These are phyloP conservation scores for Trachymyrmex cornetzi DNA, from an alignment of 1,140 invertebrate species.

Conservation along the genomic window DNA sequence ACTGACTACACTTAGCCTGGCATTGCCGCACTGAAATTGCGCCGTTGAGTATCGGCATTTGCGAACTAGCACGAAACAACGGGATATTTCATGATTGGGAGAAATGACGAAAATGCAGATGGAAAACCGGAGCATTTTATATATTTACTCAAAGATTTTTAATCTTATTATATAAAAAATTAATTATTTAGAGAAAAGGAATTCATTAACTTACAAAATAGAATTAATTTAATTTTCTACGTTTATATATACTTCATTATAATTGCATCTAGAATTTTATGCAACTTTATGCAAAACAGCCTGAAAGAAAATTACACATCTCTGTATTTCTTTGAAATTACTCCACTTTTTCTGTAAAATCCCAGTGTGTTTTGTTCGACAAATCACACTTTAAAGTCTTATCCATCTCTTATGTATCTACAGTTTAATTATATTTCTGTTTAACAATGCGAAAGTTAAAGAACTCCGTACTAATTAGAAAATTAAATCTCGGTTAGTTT, in stretches of 20 bases:
- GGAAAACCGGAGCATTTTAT: constrained; percentile 6
- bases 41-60: constrained; percentile 16
- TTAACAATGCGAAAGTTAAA: not conserved
- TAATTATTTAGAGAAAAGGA: not conserved
- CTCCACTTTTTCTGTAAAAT: not conserved
- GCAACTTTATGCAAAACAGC: not conserved
- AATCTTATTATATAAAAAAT: not conserved
- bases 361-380: not conserved
- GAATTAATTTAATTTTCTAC: no score
- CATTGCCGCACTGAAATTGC: constrained; percentile 63
- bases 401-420: not conserved
- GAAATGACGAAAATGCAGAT: constrained; percentile 23
- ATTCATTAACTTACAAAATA: not conserved
- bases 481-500: no score
- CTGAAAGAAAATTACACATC: not conserved
- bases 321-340: constrained; percentile 8
- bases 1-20: constrained; percentile 34
- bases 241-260: constrained; percentile 9
- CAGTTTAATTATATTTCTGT: not conserved
- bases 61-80: constrained; percentile 45
- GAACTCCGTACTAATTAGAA: no score
- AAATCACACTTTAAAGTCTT: not conserved
- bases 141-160: not conserved
- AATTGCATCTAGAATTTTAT: not conserved
- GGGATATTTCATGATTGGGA: constrained; percentile 33